These are phyloP conservation scores for Heterotis niloticus DNA, from an alignment of 2,113 vertebrate species.

Conservation along the genomic window DNA sequence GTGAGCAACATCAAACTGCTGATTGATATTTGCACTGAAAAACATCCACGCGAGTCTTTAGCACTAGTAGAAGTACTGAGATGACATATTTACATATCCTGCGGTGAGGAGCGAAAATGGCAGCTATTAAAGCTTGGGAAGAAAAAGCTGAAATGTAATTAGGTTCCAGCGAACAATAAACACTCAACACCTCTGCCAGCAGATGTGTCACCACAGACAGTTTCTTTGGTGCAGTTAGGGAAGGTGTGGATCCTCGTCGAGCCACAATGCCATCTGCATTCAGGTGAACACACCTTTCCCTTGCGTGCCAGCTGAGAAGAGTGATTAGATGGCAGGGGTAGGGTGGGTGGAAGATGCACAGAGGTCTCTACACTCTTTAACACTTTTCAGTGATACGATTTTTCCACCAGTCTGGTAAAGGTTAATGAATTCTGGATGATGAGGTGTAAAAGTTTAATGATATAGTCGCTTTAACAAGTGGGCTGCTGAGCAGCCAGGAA, in stretches of 20 bases:
- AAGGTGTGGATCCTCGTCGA: slow-evolving; percentile 60
- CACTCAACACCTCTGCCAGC: slow-evolving; percentile 44
- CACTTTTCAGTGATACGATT: slow-evolving; percentile 26
- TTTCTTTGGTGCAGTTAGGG: slow-evolving; percentile 56
- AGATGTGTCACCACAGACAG: slow-evolving; percentile 40
- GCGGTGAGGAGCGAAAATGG: slow-evolving; percentile 26
- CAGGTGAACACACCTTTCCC: slow-evolving; percentile 34
- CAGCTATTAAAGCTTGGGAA: slow-evolving; percentile 57
- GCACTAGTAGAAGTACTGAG: slow-evolving; percentile 27
- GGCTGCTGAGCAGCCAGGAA: slow-evolving; percentile 46
- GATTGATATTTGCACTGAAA: slow-evolving; percentile 53
- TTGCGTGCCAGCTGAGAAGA: slow-evolving; percentile 24
- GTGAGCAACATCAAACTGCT: slow-evolving; percentile 50
- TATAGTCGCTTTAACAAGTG: slow-evolving; percentile 56
- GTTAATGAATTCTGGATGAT: slow-evolving; percentile 60
- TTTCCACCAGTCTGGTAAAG: slow-evolving; percentile 40
- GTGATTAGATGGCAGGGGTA: slow-evolving; percentile 43
- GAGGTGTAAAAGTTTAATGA: slow-evolving; percentile 54
- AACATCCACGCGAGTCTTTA: slow-evolving; percentile 35
- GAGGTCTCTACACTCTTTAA: slow-evolving; percentile 23
- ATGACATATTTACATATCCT: slow-evolving; percentile 26
- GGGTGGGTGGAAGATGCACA: slow-evolving; percentile 16
- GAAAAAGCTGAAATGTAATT: slow-evolving; percentile 56
- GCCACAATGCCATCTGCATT: slow-evolving; percentile 59
- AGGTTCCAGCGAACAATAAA: slow-evolving; percentile 61